A percentile compares a stretch with the other conserved stretches of the same genome.
Conservation (phyloP, 1,140 invertebrate genomes). For the Ephestia elutella region DNA sequence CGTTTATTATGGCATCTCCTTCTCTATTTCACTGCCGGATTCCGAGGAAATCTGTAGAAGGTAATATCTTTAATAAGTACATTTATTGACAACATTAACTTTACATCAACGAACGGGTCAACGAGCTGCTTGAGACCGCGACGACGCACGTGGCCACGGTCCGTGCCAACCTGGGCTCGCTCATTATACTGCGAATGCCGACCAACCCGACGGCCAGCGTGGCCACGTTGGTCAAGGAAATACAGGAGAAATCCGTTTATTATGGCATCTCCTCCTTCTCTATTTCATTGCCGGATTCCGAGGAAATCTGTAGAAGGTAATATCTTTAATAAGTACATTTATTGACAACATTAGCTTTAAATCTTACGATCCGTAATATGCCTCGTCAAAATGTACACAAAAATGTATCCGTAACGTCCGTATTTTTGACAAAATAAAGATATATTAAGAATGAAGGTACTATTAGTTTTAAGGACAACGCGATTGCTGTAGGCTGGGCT, state of each 20-base stretch:
- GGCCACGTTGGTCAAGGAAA: constrained; percentile 36
- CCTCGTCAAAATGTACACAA: no score
- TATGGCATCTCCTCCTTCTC: constrained; percentile 46
- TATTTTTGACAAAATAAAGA: no score
- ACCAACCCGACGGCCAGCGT: constrained; percentile 38
- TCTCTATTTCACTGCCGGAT: constrained; percentile 51
- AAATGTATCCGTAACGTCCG: no score
- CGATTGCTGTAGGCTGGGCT: no score
- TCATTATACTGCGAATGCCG: constrained; percentile 47
- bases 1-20: constrained; percentile 37
- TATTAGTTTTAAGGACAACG: no score
- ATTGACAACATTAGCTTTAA: no score
- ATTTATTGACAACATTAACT: no score
- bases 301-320: constrained; percentile 57
- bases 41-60: constrained; percentile 55
- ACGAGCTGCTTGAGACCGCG: constrained; percentile 28
- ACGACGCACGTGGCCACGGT: constrained; percentile 34
- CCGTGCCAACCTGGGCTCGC: constrained; percentile 45
- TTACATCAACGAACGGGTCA: constrained; percentile 24
- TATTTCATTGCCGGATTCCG: constrained; percentile 51
- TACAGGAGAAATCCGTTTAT: constrained; percentile 29
- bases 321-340: no score
- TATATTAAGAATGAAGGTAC: no score
- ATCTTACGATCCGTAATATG: no score
- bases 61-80: no score